Conservation (phyloP, 2,888 invertebrate species). For the Mamestra brassicae region DNA sequence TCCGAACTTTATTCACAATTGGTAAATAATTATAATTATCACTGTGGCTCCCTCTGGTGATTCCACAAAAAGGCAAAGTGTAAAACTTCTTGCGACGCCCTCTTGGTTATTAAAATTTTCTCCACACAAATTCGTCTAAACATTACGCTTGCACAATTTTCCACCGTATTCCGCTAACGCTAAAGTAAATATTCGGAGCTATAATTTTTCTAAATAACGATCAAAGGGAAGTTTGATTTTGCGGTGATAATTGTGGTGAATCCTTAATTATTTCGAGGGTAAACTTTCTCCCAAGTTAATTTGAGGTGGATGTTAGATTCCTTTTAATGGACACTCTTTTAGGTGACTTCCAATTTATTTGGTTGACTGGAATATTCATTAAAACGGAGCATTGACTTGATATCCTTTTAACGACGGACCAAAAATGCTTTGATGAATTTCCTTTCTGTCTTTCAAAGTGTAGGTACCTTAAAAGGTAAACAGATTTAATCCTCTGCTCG, state of each 20-base stretch:
- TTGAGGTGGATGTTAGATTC: conserved; percentile 88
- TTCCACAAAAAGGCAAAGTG: conserved; percentile 87
- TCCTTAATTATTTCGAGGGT: conserved; percentile 91
- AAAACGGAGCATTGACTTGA: conserved; percentile 79
- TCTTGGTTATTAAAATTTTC: conserved; percentile 88
- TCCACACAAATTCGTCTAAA: conserved; percentile 77
- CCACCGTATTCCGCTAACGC: conserved; percentile 67
- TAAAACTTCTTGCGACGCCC: conserved; percentile 85
- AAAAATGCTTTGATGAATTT: conserved; percentile 77
- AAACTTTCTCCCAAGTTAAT: conserved; percentile 90
- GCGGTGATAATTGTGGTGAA: conserved; percentile 90
- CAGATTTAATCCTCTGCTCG: conserved; percentile 55
- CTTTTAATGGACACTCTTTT: conserved; percentile 90
- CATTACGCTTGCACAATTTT: conserved; percentile 70
- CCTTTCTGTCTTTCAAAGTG: conserved; percentile 57
- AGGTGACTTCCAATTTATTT: conserved; percentile 88
- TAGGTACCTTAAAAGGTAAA: conserved; percentile 63
- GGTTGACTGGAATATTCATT: conserved; percentile 88
- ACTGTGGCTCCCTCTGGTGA: conserved; percentile 84
- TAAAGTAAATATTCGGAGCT: conserved; percentile 76
- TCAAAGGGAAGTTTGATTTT: conserved; percentile 90
- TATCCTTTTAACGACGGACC: conserved; percentile 78
- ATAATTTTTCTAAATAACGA: conserved; percentile 80
- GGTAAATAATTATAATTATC: conserved; percentile 91
- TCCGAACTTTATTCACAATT: conserved; percentile 87